Evolutionary conservation across 2,888 invertebrate genomes (phyloP).

Genomic region (Sinelater perroti): DNA sequence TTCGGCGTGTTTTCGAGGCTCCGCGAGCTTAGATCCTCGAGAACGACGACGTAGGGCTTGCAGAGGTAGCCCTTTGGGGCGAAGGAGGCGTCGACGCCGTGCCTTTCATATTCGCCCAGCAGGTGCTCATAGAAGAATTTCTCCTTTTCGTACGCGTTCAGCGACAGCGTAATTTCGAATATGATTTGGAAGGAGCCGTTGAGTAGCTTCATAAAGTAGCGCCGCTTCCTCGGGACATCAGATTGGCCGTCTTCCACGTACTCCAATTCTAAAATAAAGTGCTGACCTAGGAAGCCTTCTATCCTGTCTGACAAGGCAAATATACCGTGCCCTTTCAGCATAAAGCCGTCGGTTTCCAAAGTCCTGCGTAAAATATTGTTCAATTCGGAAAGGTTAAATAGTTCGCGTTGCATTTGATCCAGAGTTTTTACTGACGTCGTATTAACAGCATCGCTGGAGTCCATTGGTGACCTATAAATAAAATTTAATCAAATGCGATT

Average conservation of each 20-base stretch:
- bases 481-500: too few relatives aligned
- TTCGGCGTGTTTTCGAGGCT: constrained; percentile 40
- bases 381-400: too few relatives aligned
- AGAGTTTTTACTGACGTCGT: too few relatives aligned
- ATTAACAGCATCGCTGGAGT: too few relatives aligned
- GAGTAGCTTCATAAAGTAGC: constrained; percentile 33
- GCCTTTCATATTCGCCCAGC: constrained; percentile 41
- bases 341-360: constrained; percentile 21
- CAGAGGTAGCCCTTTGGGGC: constrained; percentile 48
- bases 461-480: too few relatives aligned
- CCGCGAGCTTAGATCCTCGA: constrained; percentile 48
- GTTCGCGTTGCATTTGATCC: too few relatives aligned
- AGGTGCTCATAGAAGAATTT: constrained; percentile 47
- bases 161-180: constrained; percentile 29
- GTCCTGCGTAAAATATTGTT: constrained; percentile 30
- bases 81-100: constrained; percentile 45
- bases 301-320: constrained; percentile 37
- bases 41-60: constrained; percentile 45
- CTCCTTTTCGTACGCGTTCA: constrained; percentile 49
- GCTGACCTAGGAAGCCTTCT: constrained; percentile 43
- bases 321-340: constrained; percentile 31
- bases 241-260: constrained; percentile 17
- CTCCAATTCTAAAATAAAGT: constrained; percentile 39
- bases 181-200: constrained; percentile 30
- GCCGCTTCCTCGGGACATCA: constrained; percentile 4